Evolutionary conservation across 2,888 invertebrate genomes (phyloP), one percentile per base, ranked within the genome.

Genomic region (Apodemia duryi): DNA sequence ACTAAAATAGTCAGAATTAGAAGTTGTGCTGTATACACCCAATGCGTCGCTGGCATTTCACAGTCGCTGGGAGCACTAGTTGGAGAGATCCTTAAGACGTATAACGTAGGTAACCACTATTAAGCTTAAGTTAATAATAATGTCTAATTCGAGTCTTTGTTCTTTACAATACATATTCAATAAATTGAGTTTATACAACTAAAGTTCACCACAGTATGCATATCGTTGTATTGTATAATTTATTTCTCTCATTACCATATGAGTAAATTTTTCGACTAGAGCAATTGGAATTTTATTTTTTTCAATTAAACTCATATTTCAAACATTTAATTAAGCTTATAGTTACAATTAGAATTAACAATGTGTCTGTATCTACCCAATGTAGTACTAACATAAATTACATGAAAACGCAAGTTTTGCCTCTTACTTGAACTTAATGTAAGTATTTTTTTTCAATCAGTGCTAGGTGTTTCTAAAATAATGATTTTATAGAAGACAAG

Each of bases 161-260:
- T 78, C 75, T 76, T 75, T 74, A 74, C 70, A 68, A 65, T 77
- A 73, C 74, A 74, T 72, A 73, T 78, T 75, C 75, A 76, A 77
- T 75, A 75, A 83, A 77, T 80, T 80, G 78, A 82, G 80, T 82
- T 77, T 72, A 74, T 74, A 35, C 28, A 72, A 71, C 71, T 72
- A 73, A 73, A 65, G 67, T 69, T 72, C 73, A 79, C 76, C 77
- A 82, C 77, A 78, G 75, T 75, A 75, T 66, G 68, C 77, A 74
- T 69, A 74, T 88, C 87, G 88, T 88, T 88, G 86, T 85, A 83
- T 87, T 87, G 86, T 86, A 82, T 79, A 80, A 75, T 77, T 74
- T 71, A 74, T 71, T 79, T 75, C 77, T 76, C n/a, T 35, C 32
- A 49, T 32, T 43, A 9, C 43, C 46, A 49, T 49, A 63, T 51